Evolutionary conservation across 64 coral and sea anemone genomes (phyloP).

Genomic region (Stichodactyla mertensii): DNA sequence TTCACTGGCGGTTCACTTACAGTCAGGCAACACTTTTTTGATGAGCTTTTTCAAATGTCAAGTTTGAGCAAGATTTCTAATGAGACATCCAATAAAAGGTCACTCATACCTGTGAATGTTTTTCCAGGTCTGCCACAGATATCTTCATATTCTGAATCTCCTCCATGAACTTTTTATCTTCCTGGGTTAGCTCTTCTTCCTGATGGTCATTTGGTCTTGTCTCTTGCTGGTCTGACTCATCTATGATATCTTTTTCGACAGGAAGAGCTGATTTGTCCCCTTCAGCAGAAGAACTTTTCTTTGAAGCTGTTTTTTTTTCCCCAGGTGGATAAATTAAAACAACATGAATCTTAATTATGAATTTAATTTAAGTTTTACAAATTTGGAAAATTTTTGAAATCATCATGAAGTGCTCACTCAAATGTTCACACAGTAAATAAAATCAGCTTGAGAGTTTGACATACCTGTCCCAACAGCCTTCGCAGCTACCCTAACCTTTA

Average conservation of each 20-base stretch:
- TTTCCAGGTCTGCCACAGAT: not conserved
- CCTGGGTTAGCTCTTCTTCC: not conserved
- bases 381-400: no score
- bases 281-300: not conserved
- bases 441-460: not conserved
- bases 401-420: no score
- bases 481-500: conserved; percentile 74
- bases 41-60: no score
- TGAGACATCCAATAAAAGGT: no score
- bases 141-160: conserved; percentile 5
- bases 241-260: not conserved
- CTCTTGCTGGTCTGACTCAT: not conserved
- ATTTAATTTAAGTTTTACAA: not conserved
- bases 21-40: no score
- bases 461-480: conserved; percentile 50
- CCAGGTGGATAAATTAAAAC: not conserved
- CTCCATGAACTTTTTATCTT: not conserved
- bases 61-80: no score
- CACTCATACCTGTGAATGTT: not conserved
- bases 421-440: no score
- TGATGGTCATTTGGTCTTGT: not conserved
- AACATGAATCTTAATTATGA: not conserved
- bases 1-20: no score
- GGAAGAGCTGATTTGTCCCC: not conserved
- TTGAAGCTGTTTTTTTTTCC: not conserved